Conservation (phyloP, 2,888 invertebrate genomes). For the Tipula confusa region DNA sequence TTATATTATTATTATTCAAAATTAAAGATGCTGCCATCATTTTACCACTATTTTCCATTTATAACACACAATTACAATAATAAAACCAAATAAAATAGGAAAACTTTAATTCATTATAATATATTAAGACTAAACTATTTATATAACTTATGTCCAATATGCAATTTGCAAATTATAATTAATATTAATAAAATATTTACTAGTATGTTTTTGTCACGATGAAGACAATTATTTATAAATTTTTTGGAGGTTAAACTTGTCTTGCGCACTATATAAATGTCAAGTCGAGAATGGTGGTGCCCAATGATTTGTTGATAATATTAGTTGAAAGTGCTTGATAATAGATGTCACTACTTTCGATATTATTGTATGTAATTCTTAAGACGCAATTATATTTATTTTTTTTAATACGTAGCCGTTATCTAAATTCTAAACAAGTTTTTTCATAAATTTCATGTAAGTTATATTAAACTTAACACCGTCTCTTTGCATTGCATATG, state of each 20-base stretch:
- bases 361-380: too few species aligned
- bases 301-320: neutral
- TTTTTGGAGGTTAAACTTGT: slow-evolving; percentile 1
- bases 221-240: neutral
- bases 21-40: slow-evolving; percentile 20
- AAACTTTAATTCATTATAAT: neutral
- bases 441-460: too few species aligned
- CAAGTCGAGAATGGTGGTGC: neutral
- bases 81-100: neutral
- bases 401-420: too few species aligned
- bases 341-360: neutral
- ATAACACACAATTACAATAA: neutral
- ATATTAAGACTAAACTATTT: neutral
- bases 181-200: neutral
- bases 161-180: neutral
- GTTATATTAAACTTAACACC: too few species aligned
- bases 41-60: slow-evolving; percentile 20
- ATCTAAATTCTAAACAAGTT: too few species aligned
- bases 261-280: neutral
- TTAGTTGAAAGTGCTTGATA: neutral
- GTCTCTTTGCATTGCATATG: too few species aligned
- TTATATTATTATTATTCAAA: slow-evolving; percentile 4
- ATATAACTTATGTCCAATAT: neutral
- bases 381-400: too few species aligned
- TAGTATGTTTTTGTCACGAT: neutral